phyloP scores from a whole-genome alignment of 2,888 invertebrate genomes.

The Lithophane socia region DNA sequence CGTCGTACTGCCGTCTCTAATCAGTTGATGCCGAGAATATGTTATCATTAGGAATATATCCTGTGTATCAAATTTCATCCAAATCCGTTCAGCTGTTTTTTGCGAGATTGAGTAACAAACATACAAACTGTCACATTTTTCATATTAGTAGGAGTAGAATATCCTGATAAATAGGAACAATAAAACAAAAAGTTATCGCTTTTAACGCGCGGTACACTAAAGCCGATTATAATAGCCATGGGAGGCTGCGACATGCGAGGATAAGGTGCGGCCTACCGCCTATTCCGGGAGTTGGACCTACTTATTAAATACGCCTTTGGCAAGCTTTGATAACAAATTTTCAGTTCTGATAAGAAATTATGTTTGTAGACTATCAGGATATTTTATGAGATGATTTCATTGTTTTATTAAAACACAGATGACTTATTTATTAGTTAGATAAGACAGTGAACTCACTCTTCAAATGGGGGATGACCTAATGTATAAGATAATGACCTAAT shows the following conservation, averaged over 20 bases:
- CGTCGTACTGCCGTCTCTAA: background rate
- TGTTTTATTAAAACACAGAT: conserved; percentile 4
- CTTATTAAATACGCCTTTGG: background rate
- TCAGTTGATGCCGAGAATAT: background rate
- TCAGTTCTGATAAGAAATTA: conserved; percentile 2
- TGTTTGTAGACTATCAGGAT: conserved; percentile 5
- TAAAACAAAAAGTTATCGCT: background rate
- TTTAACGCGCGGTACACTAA: background rate
- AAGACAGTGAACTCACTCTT: conserved; percentile 29
- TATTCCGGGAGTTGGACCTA: background rate
- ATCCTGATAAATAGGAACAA: background rate
- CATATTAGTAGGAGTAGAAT: background rate
- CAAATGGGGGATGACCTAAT: conserved; percentile 35
- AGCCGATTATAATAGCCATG: background rate
- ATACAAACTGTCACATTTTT: too few species aligned
- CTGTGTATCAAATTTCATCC: too few species aligned
- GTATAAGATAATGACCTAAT: conserved; percentile 19
- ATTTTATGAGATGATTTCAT: background rate
- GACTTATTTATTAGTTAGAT: conserved; percentile 18
- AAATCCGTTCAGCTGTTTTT: too few species aligned
- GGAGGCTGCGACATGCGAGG: background rate
- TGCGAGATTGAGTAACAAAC: too few species aligned
- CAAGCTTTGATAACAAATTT: conserved; percentile 16
- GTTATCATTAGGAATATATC: background rate
- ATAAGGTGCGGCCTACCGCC: conserved; percentile 6